Evolutionary conservation across 2,113 vertebrate genomes (phyloP).

Genomic region (Notarius lentiginosus): DNA sequence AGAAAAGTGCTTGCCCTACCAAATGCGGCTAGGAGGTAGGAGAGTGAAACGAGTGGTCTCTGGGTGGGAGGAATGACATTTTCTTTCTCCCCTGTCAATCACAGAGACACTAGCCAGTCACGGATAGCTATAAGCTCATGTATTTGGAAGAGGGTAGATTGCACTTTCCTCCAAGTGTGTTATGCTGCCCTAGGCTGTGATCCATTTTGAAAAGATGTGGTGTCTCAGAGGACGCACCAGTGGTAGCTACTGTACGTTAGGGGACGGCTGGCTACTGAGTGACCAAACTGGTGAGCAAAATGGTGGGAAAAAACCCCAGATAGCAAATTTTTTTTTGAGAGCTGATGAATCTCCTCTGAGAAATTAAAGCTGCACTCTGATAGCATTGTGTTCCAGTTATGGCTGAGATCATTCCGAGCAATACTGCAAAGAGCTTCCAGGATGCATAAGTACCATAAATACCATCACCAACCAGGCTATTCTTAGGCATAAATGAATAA

Average conservation of each 20-base stretch:
- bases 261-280: background rate
- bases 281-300: background rate
- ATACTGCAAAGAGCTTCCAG: background rate
- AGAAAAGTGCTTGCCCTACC: background rate
- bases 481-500: conserved; percentile 1
- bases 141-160: background rate
- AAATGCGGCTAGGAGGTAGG: background rate
- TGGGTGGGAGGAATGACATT: background rate
- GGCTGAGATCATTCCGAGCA: background rate
- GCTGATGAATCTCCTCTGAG: background rate
- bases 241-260: background rate
- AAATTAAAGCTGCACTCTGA: background rate
- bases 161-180: background rate
- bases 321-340: background rate
- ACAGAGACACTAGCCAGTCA: background rate
- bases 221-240: background rate
- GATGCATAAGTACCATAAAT: background rate
- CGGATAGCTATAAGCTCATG: background rate
- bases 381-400: background rate
- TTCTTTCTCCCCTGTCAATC: background rate
- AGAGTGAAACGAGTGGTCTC: background rate
- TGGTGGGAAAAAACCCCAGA: background rate
- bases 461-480: background rate
- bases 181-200: background rate
- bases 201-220: background rate